Base-by-base conservation (phyloP, 2,113 vertebrate species). In the Colinus virginianus region DNA sequence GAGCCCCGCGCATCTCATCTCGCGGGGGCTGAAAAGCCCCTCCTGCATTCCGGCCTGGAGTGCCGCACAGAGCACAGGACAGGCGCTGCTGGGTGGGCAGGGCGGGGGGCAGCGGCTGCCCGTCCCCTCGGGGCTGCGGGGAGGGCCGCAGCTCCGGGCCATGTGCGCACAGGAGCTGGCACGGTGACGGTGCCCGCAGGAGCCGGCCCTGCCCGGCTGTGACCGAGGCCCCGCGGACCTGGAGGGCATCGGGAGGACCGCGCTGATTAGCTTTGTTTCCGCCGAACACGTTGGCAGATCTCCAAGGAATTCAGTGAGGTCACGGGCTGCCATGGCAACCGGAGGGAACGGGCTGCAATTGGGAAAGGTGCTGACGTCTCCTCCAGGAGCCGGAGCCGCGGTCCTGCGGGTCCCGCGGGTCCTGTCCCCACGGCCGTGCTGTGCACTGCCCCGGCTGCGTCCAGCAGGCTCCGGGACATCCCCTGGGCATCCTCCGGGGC, bases 281-380 rank as follows among this genome's bases (percentile, higher is more conserved):
- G 9, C 70, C 13, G 66, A 55, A 87, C 78, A 43, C 0, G 56
- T 87, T 82, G 93, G 58, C 81, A 21, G 66, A 43, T 63, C 91
- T 81, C 87, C 77, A 13, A 64, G 93, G 87, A 90, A 22, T 58
- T 67, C 74, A 9, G 58, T 94, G 94, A 95, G 95, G 95, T 96
- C 95, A 95, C 17, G 1, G 58, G 94, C 92, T 96, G 91, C 87
- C 89, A 68, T 68, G 93, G 94, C 43, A 92, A 95, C 89, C 2
- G 36, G 78, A 90, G 91, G 89, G 84, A 95, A 64, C 53, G 1
- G 88, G 68, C 87, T 81, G 91, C 69, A 87, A 87, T 90, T 92
- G 89, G 95, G 93, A 87, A 96, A 53, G 93, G 89, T 84, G 84
- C 74, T 78, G 93, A 63, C 76, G 62, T 51, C 63, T 40, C 87